A percentile compares a stretch with the other conserved stretches of the same genome.
phyloP scores from a whole-genome alignment of 2,888 invertebrate species.

The Cheilosia pagana region DNA sequence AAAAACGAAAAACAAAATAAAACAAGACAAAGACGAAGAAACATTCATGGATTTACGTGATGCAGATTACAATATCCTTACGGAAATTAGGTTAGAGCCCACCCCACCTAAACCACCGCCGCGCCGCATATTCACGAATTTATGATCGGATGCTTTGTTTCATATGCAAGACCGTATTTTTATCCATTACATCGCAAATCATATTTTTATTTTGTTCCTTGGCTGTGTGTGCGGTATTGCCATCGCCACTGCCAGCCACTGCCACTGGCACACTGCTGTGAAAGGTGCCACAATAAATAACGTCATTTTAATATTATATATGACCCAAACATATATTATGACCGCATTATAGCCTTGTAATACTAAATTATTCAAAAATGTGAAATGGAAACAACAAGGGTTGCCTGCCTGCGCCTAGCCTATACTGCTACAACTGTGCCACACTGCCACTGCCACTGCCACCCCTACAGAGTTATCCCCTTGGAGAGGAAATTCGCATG shows the following conservation, averaged over 20 bases:
- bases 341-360: slow-evolving; percentile 76
- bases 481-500: slow-evolving; percentile 56
- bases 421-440: background rate
- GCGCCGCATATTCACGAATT: slow-evolving; percentile 64
- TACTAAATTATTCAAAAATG: slow-evolving; percentile 75
- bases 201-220: slow-evolving; percentile 73
- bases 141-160: slow-evolving; percentile 72
- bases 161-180: slow-evolving; percentile 77
- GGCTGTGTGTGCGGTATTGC: slow-evolving; percentile 17
- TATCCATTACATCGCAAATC: slow-evolving; percentile 77
- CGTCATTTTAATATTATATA: slow-evolving; percentile 77
- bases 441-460: background rate
- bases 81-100: slow-evolving; percentile 75
- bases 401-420: slow-evolving; percentile 48
- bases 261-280: slow-evolving; percentile 52
- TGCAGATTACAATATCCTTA: slow-evolving; percentile 77
- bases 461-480: slow-evolving; percentile 6
- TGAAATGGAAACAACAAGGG: slow-evolving; percentile 72
- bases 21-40: slow-evolving; percentile 63
- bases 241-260: background rate
- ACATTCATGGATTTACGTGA: slow-evolving; percentile 77
- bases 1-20: slow-evolving; percentile 40
- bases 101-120: slow-evolving; percentile 27
- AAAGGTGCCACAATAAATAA: slow-evolving; percentile 78
- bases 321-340: slow-evolving; percentile 76